Conservation (phyloP, 2,797 vertebrate genomes). For the Chrosomus eos region DNA sequence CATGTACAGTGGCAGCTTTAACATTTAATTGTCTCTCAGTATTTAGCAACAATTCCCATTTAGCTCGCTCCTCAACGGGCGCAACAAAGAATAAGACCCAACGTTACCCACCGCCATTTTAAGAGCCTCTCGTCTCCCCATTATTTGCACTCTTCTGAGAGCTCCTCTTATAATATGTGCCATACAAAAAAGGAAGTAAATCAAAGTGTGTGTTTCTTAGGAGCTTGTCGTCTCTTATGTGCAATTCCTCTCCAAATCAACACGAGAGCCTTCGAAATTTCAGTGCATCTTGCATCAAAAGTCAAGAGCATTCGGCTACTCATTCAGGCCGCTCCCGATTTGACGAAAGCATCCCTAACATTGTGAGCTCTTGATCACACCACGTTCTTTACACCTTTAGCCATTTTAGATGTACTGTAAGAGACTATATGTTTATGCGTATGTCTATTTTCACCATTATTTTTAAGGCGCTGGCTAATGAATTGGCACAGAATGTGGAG, state of each 20-base stretch:
- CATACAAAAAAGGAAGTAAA: slow-evolving; percentile 77
- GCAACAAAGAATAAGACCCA: slow-evolving; percentile 36
- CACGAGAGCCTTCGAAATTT: slow-evolving; percentile 67
- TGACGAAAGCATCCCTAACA: background rate
- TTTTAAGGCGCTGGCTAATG: slow-evolving; percentile 83
- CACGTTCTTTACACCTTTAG: background rate
- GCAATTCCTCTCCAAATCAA: slow-evolving; percentile 70
- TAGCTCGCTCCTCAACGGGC: slow-evolving; percentile 63
- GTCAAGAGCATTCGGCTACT: background rate
- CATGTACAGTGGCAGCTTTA: slow-evolving; percentile 84
- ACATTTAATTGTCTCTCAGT: slow-evolving; percentile 85
- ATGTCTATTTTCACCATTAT: slow-evolving; percentile 50
- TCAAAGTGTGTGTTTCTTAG: slow-evolving; percentile 74
- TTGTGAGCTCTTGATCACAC: slow-evolving; percentile 14
- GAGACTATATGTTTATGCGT: slow-evolving; percentile 49
- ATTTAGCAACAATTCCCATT: slow-evolving; percentile 81
- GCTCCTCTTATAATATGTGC: slow-evolving; percentile 73
- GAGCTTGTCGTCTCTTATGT: slow-evolving; percentile 61
- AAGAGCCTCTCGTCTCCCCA: slow-evolving; percentile 74
- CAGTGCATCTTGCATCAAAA: slow-evolving; percentile 58
- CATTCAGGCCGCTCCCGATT: background rate
- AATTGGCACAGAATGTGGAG: slow-evolving; percentile 82
- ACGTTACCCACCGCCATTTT: slow-evolving; percentile 73
- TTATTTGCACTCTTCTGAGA: slow-evolving; percentile 77
- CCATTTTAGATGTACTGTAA: background rate